Evolutionary conservation across 2,888 invertebrate species (phyloP), one percentile per base, ranked within the genome.

Genomic region (Brenthis hecate): DNA sequence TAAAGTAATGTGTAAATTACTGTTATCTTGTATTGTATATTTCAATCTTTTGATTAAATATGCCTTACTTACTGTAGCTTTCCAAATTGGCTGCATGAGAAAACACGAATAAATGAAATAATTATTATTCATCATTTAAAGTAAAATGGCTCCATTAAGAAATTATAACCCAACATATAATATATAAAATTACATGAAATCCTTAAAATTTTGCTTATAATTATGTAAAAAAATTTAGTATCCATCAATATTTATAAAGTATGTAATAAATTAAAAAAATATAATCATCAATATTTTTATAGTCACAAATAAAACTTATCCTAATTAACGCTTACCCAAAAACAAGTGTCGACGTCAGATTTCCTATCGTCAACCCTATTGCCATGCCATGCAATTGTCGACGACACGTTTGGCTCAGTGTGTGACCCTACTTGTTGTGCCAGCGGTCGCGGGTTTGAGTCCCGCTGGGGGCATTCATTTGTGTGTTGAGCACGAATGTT

Each of bases 51-150:
- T 6, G 13, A 8, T 13, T 23, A 23, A 43, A 55, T 56, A 14
- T 1, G n/a, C 32, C 53, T 71, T 77, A 91, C 91, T 91, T 80
- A 91, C 91, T 87, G 73, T 88, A 88, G 78, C 94, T 95, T 94
- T 95, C 95, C 95, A 94, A 93, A 94, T 95, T 94, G 81, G 95
- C 95, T 95, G 94, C 78, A 90, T 69, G 36, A 47, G 53, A 70
- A 55, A 67, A 68, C 16, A 53, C 1, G 13, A 43, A 8, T 14
- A 53, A n/a, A 16, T 16, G 6, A 32, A 51, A 16, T 53, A 14
- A 5, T 36, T 36, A 32, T 36, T 1, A 6, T 6, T 32, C 11
- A 53, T 6, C 6, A 16, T 53, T n/a, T 13, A 8, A 50, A 32
- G 13, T 11, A 48, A 47, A 58, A 43, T n/a, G 23, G 3, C 3